phyloP scores from a whole-genome alignment of 1,140 invertebrate genomes.

The Zaprionus inermis region DNA sequence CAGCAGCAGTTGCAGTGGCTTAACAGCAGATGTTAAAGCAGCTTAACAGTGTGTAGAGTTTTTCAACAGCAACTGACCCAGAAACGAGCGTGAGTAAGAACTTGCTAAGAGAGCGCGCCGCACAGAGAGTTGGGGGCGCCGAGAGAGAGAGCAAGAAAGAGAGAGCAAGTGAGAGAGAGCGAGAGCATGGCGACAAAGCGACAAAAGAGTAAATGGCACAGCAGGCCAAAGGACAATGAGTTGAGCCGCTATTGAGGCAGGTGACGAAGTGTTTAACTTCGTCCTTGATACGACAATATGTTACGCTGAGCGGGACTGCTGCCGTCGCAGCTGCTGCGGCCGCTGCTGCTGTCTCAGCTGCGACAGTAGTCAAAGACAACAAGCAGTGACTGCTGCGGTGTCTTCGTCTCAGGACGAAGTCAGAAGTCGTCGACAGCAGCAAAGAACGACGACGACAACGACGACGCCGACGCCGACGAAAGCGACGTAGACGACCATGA shows the following conservation, averaged over 20 bases:
- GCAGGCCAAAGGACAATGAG: constrained; percentile 20
- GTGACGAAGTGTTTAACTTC: constrained; percentile 74
- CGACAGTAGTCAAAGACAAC: constrained; percentile 23
- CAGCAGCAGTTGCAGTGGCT: not conserved
- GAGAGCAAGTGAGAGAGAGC: not conserved
- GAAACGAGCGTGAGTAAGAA: constrained; percentile 38
- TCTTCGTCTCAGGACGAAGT: constrained; percentile 54
- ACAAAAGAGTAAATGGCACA: constrained; percentile 57
- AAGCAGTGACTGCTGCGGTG: constrained; percentile 40
- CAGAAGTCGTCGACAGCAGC: constrained; percentile 16
- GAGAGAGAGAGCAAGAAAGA: constrained; percentile 37
- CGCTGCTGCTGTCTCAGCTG: constrained; percentile 18
- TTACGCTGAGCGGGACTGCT: constrained; percentile 49
- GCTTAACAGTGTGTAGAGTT: constrained; percentile 45
- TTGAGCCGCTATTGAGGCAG: constrained; percentile 40
- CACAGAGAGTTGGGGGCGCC: too few relatives aligned
- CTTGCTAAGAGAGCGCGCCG: not conserved
- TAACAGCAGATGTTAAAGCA: constrained; percentile 1
- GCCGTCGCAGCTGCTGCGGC: not conserved
- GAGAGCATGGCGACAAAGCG: constrained; percentile 58
- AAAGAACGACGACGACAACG: constrained; percentile 24
- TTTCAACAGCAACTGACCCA: constrained; percentile 56
- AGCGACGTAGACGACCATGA: constrained; percentile 27
- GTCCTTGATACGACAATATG: constrained; percentile 82
- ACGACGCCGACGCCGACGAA: constrained; percentile 2